Evolutionary conservation across 2,113 vertebrate species (phyloP).

Genomic region (Melanostigma gelatinosum): DNA sequence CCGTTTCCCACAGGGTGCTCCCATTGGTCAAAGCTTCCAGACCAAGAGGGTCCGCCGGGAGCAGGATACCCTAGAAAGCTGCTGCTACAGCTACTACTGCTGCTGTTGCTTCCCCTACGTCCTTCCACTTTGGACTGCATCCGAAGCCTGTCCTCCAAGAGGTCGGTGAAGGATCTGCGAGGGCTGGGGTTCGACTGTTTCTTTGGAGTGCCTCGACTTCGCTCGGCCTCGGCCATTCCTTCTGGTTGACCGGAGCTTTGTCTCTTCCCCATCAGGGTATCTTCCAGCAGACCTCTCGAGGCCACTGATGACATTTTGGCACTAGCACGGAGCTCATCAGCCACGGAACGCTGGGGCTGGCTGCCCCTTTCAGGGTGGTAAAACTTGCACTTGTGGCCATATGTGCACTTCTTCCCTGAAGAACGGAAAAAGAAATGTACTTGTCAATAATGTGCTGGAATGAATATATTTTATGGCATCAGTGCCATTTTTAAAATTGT

Average conservation of each 20-base stretch:
- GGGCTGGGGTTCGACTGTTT: constrained; percentile 88
- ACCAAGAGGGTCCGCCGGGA: constrained; percentile 85
- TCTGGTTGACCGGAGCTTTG: constrained; percentile 83
- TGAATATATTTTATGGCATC: background rate
- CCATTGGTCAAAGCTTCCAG: constrained; percentile 83
- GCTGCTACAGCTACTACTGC: constrained; percentile 69
- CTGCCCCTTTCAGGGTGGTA: constrained; percentile 96
- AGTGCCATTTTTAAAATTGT: too few relatives aligned
- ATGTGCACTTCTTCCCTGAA: constrained; percentile 97
- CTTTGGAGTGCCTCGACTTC: constrained; percentile 86
- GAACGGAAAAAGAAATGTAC: background rate
- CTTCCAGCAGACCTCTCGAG: constrained; percentile 87
- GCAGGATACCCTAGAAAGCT: constrained; percentile 82
- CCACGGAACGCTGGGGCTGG: constrained; percentile 94
- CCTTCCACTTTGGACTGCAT: constrained; percentile 89
- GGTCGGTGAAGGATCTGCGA: constrained; percentile 84
- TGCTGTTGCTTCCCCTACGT: constrained; percentile 70
- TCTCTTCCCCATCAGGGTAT: constrained; percentile 88
- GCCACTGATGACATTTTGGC: constrained; percentile 87
- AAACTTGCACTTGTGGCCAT: constrained; percentile 99
- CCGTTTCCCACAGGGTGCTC: constrained; percentile 43
- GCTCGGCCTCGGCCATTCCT: constrained; percentile 74
- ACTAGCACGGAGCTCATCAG: constrained; percentile 97
- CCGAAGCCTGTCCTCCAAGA: constrained; percentile 88
- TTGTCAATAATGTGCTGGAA: background rate